Evolutionary conservation across 2,888 invertebrate genomes (phyloP), one percentile per base, ranked within the genome.

Genomic region (Leptothorax acervorum): DNA sequence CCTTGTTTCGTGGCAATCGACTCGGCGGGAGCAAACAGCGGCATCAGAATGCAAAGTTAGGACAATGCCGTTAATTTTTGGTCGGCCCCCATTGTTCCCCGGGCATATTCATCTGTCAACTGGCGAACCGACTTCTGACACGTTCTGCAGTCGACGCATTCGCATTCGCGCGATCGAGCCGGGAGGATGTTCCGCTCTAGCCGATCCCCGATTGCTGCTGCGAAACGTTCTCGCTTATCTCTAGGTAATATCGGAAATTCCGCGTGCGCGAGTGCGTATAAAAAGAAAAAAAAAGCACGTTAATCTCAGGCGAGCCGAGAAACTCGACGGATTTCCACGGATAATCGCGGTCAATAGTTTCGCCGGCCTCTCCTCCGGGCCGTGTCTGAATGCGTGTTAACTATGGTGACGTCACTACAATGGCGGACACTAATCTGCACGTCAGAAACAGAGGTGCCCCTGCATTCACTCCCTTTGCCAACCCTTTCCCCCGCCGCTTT

Each of bases 401-500:
- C 94, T 93, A 92, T 89, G 93, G 92, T 93, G 95, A 95, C 94
- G 94, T 94, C 93, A 93, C 93, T 89, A 95, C 95, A 95, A 95
- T 95, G 94, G 95, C 94, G 94, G 94, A 94, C 95, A 95, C 95
- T 95, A 95, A 95, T 95, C 94, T 94, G 91, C 93, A 95, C 93
- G 95, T 95, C 95, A 95, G 92, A 92, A 94, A 92, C 95, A 95
- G 93, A 92, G 92, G 92, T 92, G 91, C 92, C 93, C 92, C 92
- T 81, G 87, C 89, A 84, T 78, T 82, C 71, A 86, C 88, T 87
- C 85, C 87, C 87, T 79, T 82, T 73, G 60, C 57, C 88, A 87
- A 85, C 86, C 90, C 89, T 78, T 78, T 73, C 84, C 45, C 35
- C 53, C 89, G 90, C 90, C 91, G 87, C 78, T 75, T 85, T 89